Base-by-base conservation (phyloP, 2,113 vertebrate species). In the Podiceps cristatus region DNA sequence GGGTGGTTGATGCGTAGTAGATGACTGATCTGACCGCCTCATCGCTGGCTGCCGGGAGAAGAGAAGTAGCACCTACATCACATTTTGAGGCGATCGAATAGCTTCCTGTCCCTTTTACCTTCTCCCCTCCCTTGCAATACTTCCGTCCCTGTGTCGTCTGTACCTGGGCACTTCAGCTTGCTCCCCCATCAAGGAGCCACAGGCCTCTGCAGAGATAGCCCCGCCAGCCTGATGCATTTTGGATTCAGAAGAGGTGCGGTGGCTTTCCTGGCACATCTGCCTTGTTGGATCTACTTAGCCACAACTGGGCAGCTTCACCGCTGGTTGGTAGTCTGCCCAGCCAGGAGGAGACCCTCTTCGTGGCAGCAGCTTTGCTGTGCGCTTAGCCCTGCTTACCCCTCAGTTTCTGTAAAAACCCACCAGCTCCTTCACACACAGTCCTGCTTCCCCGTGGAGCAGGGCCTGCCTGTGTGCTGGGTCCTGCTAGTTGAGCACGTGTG, bases 401-500 rank as follows among this genome's bases (percentile, higher is more conserved):
- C 47, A 13, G 16, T 37, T 84, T 66, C 40, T 47, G 33, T 52
- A 11, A 52, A 53, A 20, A 4, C 1, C 50, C 56, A 47, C 22
- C 25, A 79, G 20, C 68, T 85, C 53, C 33, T 64, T 60, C 67
- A 33, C 12, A 11, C 8, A 2, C 3, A n/a, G n/a, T 31, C 29
- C 62, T 24, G 28, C 35, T 69, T 35, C 47, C 29, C 45, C 0
- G 0, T 40, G 62, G 47, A 53, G 56, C 42, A 25, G 35, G 33
- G 18, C 24, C 35, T 37, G 45, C 22, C 42, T 31, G 0, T 1
- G 0, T 33, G 55, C 35, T 33, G 19, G 28, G 23, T 53, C 25
- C 45, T 37, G 14, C 71, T 79, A 76, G 29, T 9, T 58, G 73
- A n/a, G 33, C 13, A 12, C 35, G 6, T 13, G 0, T 45, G 52